These are phyloP conservation scores for Pitangus sulphuratus DNA, from an alignment of 2,797 vertebrate species.

Conservation along the genomic window DNA sequence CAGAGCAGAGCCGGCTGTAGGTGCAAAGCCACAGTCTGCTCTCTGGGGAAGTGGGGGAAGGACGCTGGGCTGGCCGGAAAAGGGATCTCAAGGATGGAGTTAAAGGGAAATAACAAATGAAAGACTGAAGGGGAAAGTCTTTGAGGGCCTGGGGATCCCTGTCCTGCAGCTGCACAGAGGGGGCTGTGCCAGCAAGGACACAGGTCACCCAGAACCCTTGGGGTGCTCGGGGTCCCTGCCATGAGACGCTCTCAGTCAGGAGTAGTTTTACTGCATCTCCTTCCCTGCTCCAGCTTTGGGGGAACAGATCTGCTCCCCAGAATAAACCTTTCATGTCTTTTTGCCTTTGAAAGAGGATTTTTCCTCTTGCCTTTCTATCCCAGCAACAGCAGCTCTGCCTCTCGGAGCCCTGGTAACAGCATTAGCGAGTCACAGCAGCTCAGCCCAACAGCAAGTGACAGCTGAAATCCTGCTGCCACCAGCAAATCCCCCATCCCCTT, in stretches of 20 bases:
- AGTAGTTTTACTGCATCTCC: not conserved
- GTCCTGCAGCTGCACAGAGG: fast-evolving
- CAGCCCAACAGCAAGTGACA: constrained; percentile 54
- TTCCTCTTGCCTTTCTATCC: not conserved
- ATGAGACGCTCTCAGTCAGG: not conserved
- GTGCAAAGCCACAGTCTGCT: not conserved
- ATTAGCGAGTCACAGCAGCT: constrained; percentile 41
- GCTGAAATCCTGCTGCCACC: constrained; percentile 19
- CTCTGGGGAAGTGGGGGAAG: not conserved
- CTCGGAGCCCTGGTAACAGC: constrained; percentile 1
- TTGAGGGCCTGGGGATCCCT: not conserved
- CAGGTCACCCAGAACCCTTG: not conserved
- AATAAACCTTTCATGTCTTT: not conserved
- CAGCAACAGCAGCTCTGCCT: constrained; percentile 15
- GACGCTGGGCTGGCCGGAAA: not conserved
- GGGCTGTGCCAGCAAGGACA: not conserved
- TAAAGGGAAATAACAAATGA: not conserved
- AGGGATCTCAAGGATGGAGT: not conserved
- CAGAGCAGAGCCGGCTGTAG: not conserved
- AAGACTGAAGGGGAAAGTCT: not conserved
- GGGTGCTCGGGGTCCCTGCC: not conserved
- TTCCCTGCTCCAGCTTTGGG: not conserved
- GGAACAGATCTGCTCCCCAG: not conserved
- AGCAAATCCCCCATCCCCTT: not conserved
- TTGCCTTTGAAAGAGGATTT: constrained; percentile 6